Evolutionary conservation across 2,113 vertebrate genomes (phyloP), one percentile per base, ranked within the genome.

Genomic region (Ramphastos sulfuratus): DNA sequence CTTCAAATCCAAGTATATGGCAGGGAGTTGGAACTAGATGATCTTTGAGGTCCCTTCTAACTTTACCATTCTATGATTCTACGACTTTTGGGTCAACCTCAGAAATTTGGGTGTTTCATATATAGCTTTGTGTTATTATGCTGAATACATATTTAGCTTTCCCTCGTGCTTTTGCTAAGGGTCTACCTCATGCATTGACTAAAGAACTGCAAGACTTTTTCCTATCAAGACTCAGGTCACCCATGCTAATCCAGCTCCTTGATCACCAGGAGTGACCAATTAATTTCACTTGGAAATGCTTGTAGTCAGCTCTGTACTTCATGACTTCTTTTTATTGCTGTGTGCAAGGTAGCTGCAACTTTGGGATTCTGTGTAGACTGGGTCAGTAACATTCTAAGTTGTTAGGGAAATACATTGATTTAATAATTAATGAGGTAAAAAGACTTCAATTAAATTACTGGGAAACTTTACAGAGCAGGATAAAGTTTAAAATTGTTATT

Each of bases 401-500:
- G 10, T 71, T 65, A 74, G 56, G 54, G 89, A 90, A 92, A 79
- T 44, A 13, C 6, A 77, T 95, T 73, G 4, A 78, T 95, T 92
- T 91, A 77, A 88, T 88, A 93, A 91, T 82, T 94, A 95, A 96
- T 92, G 78, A 89, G 75, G 82, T 79, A 93, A 77, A 90, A 84
- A 86, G 4, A 0, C 35, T 89, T 90, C 84, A 83, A 35, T 79
- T 94, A 78, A 90, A 64, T 86, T 82, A 33, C 67, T 72, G 73
- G 78, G 73, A 89, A 92, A 60, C 12, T 64, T 82, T 78, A 85
- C 13, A 58, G 64, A 90, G 27, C 30, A 85, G 42, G 23, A n/a
- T 85, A 54, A 91, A 91, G 73, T 93, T 88, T 89, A 93, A 91
- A 91, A 82, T 24, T 90, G 35, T 64, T 44, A 37, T 59, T 93